phyloP scores from a whole-genome alignment of 1,140 invertebrate species.

The Aphelenchoides besseyi region DNA sequence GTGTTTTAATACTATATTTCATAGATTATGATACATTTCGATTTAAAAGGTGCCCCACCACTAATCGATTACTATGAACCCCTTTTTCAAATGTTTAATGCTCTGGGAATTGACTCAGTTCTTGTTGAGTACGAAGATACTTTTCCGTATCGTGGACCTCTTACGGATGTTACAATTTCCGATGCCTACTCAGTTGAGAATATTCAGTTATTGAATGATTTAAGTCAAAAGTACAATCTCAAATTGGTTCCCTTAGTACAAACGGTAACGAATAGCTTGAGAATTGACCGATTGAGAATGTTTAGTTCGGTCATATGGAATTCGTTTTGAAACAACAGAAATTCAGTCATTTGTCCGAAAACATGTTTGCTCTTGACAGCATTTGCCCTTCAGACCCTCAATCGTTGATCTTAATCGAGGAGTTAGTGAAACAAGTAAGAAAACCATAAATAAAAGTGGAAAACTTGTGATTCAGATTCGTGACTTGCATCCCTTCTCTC shows the following conservation, averaged over 20 bases:
- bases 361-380: constrained; percentile 60
- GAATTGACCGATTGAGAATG: too few species aligned
- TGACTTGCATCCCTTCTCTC: constrained; percentile 62
- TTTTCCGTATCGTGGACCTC: constrained; percentile 79
- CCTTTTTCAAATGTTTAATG: constrained; percentile 74
- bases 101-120: constrained; percentile 80
- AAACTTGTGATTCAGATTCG: constrained; percentile 57
- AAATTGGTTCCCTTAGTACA: constrained; percentile 80
- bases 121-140: constrained; percentile 88
- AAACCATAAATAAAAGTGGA: not conserved
- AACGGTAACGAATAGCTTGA: too few species aligned
- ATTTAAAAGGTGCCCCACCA: constrained; percentile 82
- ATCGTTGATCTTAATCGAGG: constrained; percentile 65
- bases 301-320: constrained; percentile 90
- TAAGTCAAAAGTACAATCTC: constrained; percentile 67
- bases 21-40: constrained; percentile 73
- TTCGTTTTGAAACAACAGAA: constrained; percentile 53
- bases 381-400: constrained; percentile 66
- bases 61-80: constrained; percentile 71
- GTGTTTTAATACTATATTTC: constrained; percentile 13
- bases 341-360: constrained; percentile 67
- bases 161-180: constrained; percentile 70
- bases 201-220: constrained; percentile 68
- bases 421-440: constrained; percentile 68
- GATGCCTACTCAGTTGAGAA: constrained; percentile 76